Base-by-base conservation (phyloP, 2,113 vertebrate species). In the Asarcornis scutulata region DNA sequence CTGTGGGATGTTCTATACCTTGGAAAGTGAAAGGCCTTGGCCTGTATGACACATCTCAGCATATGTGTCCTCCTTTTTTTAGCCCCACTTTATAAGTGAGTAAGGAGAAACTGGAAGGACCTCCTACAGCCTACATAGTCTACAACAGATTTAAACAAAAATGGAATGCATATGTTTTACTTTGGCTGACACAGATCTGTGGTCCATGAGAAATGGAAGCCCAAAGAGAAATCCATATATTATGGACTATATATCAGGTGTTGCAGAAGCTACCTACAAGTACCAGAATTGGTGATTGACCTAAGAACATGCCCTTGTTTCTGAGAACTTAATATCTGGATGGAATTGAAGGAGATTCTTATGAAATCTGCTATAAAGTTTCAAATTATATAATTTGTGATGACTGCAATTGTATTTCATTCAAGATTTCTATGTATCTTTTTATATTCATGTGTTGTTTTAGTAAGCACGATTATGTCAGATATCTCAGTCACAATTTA, bases 361-460 rank as follows among this genome's bases (percentile, higher is more conserved):
- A 52, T 72, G 88, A 89, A 92, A 93, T 22, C 17, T 60, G 32
- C 10, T 60, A 69, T 53, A 95, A 92, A 93, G 32, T 15, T 82
- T 92, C 18, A 55, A 86, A 91, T 77, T 88, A 81, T 69, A 90
- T 86, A 69, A 17, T 77, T 92, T 74, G 20, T 42, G 36, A 77
- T 81, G 63, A 75, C 29, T 71, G 11, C 25, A 83, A 86, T 81
- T 86, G 52, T 76, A 76, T 79, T 92, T 94, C 14, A 69, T 78
- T 95, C 53, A 75, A 82, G 53, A 60, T 78, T 86, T 78, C 8
- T 64, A 69, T 58, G 14, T 38, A 72, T 86, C 40, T 87, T 62
- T 84, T 88, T 92, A 60, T 84, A 93, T 92, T 93, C 77, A 31
- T 84, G 75, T 52, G 11, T 21, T 87, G 62, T 76, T 91, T 91